Conservation (phyloP, 2,113 vertebrate genomes). For the Clarias magur region DNA sequence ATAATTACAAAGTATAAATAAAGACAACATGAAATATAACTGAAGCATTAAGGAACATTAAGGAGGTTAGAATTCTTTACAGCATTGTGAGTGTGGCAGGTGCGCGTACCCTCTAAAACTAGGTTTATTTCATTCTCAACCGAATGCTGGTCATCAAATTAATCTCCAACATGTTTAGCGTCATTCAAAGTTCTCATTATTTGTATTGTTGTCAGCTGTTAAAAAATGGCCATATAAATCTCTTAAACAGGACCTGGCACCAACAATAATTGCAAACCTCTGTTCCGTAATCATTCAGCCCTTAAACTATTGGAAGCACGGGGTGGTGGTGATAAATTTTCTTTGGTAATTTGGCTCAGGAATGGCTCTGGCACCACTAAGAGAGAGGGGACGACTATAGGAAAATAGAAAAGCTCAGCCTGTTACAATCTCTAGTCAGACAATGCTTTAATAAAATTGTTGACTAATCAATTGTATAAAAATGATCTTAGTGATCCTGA, state of each 20-base stretch:
- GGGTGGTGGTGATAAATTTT: not conserved
- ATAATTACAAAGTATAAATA: not conserved
- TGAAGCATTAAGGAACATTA: not conserved
- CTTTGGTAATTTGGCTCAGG: not conserved
- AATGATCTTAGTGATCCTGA: not conserved
- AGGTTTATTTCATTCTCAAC: not conserved
- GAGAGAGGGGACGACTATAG: not conserved
- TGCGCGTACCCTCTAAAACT: not conserved
- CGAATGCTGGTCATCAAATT: not conserved
- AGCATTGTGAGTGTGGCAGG: not conserved
- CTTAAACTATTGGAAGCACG: not conserved
- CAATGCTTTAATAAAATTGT: not conserved
- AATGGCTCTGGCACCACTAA: not conserved
- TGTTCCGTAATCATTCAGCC: not conserved
- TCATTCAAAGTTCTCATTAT: not conserved
- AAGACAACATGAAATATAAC: too few relatives aligned
- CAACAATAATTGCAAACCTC: not conserved
- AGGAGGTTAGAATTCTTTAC: not conserved
- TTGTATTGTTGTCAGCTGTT: not conserved
- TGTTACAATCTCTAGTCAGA: not conserved
- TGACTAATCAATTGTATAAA: not conserved
- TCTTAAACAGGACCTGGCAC: not conserved
- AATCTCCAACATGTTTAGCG: not conserved
- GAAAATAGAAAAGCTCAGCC: not conserved
- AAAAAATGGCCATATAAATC: not conserved